Conservation (phyloP, 2,113 vertebrate genomes). For the Paralichthys olivaceus region DNA sequence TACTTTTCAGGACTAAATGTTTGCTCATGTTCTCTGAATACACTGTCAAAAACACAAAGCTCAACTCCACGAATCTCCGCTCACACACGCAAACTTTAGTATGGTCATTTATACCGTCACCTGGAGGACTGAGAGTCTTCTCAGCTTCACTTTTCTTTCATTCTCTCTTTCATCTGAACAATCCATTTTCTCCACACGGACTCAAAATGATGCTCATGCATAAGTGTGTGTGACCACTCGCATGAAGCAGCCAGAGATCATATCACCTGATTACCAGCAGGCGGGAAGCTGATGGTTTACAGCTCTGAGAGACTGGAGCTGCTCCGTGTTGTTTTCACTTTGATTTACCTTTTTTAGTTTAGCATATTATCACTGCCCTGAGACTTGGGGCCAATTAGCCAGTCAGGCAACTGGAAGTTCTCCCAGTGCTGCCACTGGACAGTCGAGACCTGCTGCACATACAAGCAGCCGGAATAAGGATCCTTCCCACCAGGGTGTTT, state of each 20-base stretch:
- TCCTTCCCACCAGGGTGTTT: neutral
- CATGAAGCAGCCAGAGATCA: neutral
- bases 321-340: conserved; percentile 3
- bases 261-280: neutral
- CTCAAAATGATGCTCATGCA: neutral
- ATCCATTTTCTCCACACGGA: neutral
- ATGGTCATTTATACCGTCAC: neutral
- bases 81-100: no score
- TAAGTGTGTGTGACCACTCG: neutral
- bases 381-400: neutral
- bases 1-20: no score
- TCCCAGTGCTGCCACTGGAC: neutral
- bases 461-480: neutral
- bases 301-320: neutral
- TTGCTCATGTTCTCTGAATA: no score
- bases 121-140: neutral
- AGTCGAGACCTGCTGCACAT: neutral
- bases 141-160: neutral
- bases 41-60: no score
- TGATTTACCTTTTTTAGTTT: conserved; percentile 8
- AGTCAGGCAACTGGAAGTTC: neutral
- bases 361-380: neutral
- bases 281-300: neutral
- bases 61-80: no score
- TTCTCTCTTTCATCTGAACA: neutral